Evolutionary conservation across 2,888 invertebrate genomes (phyloP).

Genomic region (Macrophya alboannulata): DNA sequence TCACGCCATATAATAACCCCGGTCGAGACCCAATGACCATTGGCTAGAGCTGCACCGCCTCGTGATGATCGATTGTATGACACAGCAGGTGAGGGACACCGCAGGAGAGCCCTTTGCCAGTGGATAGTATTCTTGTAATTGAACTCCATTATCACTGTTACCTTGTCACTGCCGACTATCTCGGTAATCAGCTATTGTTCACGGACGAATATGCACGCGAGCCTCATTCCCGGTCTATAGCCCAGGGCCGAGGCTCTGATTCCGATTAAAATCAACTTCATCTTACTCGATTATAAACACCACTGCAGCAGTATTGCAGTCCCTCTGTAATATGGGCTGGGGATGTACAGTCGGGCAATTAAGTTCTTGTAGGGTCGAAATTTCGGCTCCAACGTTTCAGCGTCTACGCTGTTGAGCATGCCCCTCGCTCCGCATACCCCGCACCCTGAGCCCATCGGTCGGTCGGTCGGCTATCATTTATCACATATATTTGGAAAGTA

Average conservation of each 20-base stretch:
- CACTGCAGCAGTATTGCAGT: not conserved
- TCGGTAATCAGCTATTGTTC: conserved; percentile 67
- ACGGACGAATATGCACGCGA: conserved; percentile 68
- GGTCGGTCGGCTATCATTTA: too few relatives aligned
- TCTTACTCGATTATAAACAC: not conserved
- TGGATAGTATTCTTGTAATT: conserved; percentile 67
- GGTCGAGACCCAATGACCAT: conserved; percentile 6
- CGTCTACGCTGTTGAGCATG: too few relatives aligned
- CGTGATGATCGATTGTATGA: conserved; percentile 40
- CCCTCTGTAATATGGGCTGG: not conserved
- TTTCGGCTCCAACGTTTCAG: too few relatives aligned
- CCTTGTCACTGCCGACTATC: conserved; percentile 66
- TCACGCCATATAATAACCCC: not conserved
- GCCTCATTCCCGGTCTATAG: conserved; percentile 55
- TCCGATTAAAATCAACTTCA: conserved; percentile 39
- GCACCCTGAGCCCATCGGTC: too few relatives aligned
- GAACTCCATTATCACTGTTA: conserved; percentile 68
- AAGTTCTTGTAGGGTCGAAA: too few relatives aligned
- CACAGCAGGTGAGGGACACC: conserved; percentile 54
- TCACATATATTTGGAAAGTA: too few relatives aligned
- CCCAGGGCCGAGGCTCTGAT: conserved; percentile 55
- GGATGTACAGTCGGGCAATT: too few relatives aligned
- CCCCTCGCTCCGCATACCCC: too few relatives aligned
- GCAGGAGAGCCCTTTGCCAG: conserved; percentile 45
- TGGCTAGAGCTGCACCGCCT: not conserved